Evolutionary conservation across 2,888 invertebrate genomes (phyloP).

Genomic region (Julus scanicus): DNA sequence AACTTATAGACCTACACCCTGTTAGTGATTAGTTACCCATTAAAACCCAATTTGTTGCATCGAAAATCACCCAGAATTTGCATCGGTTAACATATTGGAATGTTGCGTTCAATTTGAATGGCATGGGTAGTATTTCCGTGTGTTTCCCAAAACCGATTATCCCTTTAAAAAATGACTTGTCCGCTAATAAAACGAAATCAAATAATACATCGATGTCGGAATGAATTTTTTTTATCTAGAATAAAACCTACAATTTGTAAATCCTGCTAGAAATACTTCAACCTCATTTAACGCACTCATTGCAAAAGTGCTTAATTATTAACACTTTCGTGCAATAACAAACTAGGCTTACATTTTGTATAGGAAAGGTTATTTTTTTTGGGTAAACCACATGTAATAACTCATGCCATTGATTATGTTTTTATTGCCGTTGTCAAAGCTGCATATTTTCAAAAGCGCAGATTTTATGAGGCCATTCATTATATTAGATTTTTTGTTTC

Average conservation of each 20-base stretch:
- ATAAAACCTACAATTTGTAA: not conserved
- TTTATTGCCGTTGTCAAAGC: slow-evolving; percentile 13
- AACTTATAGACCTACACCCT: not conserved
- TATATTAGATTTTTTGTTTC: not conserved
- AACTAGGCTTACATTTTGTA: not conserved
- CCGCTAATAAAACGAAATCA: slow-evolving; percentile 29
- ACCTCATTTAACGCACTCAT: not conserved
- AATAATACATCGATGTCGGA: slow-evolving; percentile 16
- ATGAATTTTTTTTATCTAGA: not conserved
- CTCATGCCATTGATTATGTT: slow-evolving; percentile 17
- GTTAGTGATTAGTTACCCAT: not conserved
- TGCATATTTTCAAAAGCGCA: slow-evolving; percentile 22
- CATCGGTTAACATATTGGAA: not conserved
- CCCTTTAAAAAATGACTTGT: not conserved
- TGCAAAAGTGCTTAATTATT: slow-evolving; percentile 17
- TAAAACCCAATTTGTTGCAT: slow-evolving; percentile 32
- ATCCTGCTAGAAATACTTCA: not conserved
- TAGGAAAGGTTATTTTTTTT: not conserved
- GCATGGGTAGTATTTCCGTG: not conserved
- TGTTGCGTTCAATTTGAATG: not conserved
- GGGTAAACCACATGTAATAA: not conserved
- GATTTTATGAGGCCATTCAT: slow-evolving; percentile 17
- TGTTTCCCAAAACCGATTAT: slow-evolving; percentile 7
- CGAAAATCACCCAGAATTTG: not conserved
- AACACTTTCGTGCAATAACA: not conserved